A percentile compares a stretch with the other conserved stretches of the same genome.
Conservation (phyloP, 2,888 invertebrate genomes). For the Ochlodes sylvanus region DNA sequence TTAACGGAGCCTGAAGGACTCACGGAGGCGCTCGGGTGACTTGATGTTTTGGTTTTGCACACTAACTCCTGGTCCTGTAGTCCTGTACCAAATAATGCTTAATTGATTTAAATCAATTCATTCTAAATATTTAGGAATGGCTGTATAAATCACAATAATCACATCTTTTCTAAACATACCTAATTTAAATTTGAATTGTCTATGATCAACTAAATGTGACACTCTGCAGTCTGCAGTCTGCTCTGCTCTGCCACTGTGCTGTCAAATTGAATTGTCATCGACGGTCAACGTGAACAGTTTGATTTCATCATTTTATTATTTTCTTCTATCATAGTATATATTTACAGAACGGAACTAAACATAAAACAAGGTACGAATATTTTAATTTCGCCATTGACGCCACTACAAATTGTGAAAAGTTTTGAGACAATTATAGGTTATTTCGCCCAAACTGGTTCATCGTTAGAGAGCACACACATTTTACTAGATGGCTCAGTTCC, state of each 20-base stretch:
- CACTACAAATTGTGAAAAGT: background rate
- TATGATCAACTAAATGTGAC: too few species aligned
- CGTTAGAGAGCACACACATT: background rate
- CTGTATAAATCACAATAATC: too few species aligned
- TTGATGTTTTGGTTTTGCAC: too few species aligned
- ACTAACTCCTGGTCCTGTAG: too few species aligned
- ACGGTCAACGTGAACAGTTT: slow-evolving; percentile 77
- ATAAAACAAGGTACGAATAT: slow-evolving; percentile 57
- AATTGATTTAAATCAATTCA: too few species aligned
- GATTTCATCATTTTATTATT: slow-evolving; percentile 66
- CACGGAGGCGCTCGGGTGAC: too few species aligned
- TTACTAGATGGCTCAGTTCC: background rate
- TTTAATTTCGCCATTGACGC: background rate
- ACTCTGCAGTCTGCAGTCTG: too few species aligned
- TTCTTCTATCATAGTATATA: slow-evolving; percentile 48
- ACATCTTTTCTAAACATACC: too few species aligned
- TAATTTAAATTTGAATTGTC: too few species aligned
- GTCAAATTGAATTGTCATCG: slow-evolving; percentile 32
- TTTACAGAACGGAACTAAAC: slow-evolving; percentile 48
- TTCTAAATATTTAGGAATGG: too few species aligned
- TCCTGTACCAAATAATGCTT: too few species aligned
- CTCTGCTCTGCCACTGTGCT: background rate
- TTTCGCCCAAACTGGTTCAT: slow-evolving; percentile 41
- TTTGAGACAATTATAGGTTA: slow-evolving; percentile 63
- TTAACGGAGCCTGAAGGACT: too few species aligned